Evolutionary conservation across 1,140 invertebrate species (phyloP).

Genomic region (Gryllus bimaculatus): DNA sequence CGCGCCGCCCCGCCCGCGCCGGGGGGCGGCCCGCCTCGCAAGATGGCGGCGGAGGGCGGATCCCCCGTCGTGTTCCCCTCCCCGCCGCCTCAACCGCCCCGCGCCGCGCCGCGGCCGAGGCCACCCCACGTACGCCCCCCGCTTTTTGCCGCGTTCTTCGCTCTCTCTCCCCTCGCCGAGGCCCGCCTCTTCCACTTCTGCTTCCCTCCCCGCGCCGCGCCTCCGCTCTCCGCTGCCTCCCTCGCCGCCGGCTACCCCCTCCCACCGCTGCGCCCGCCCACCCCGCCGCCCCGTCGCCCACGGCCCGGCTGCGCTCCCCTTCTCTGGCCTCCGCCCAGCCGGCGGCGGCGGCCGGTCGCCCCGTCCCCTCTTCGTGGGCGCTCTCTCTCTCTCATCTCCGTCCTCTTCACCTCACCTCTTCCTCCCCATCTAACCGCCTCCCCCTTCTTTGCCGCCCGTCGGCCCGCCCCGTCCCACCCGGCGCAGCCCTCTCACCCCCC

Average conservation of each 20-base stretch:
- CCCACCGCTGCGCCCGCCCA: not conserved
- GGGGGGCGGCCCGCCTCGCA: not conserved
- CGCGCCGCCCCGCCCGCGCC: too few species aligned
- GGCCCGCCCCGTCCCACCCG: too few species aligned
- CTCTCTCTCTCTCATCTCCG: not conserved
- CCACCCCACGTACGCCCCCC: too few species aligned
- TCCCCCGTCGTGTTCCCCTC: not conserved
- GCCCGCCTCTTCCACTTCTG: too few species aligned
- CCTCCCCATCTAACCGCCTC: not conserved
- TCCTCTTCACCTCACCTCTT: constrained; percentile 3
- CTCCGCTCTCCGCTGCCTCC: too few species aligned
- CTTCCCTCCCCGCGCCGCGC: not conserved
- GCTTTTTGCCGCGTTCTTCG: not conserved
- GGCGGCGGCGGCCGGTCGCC: too few species aligned
- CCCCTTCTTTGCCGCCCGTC: not conserved
- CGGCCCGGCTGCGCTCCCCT: not conserved
- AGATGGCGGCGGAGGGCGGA: not conserved
- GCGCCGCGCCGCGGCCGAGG: too few species aligned
- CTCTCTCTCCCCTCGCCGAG: not conserved
- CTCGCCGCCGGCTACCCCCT: not conserved
- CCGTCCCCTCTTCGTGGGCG: not conserved
- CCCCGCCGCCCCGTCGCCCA: not conserved
- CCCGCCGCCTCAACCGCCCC: not conserved
- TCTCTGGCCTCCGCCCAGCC: not conserved
- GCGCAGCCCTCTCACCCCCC: not conserved